Evolutionary conservation across 2,113 vertebrate genomes (phyloP), one percentile per base, ranked within the genome.

Genomic region (Tetrao urogallus): DNA sequence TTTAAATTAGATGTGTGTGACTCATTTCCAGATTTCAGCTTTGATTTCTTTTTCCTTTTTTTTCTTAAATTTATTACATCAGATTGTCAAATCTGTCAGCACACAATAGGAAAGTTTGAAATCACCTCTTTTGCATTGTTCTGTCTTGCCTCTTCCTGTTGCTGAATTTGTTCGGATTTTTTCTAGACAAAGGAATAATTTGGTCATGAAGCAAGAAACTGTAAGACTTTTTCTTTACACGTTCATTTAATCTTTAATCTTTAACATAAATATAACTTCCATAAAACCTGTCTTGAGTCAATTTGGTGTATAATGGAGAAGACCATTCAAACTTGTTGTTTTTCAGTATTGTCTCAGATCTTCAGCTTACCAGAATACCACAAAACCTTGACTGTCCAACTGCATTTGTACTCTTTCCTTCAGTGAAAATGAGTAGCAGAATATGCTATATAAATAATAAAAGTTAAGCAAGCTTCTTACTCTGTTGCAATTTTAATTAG

Each of bases 401-500:
- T 58, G 3, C 15, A 57, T 66, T 80, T 73, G 7, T 66, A 48
- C 22, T n/a, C 0, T 77, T 85, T 40, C 52, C 36, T 45, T 63
- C 73, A 74, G 13, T 22, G 28, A 88, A 90, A 89, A n/a, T 78
- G 8, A 21, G 25, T 11, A 77, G 8, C 6, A 77, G 12, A 81
- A 67, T 28, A 5, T 58, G 24, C 21, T 34, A 40, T 28, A 75
- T 75, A 87, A 89, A 91, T 89, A 78, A 87, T 1, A 12, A 86
- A 86, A 92, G 4, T 82, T 90, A 71, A 95, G 22, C 0, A 21
- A 86, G 45, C 12, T 92, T 4, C 47, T 88, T 81, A 36, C 18
- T 90, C 45, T 90, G 27, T 34, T 83, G 38, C 16, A 64, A 71
- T 93, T 94, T 93, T 84, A 93, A 94, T 95, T 81, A 75, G 43